phyloP scores from a whole-genome alignment of 2,113 vertebrate species.

The Ailuropoda melanoleuca region DNA sequence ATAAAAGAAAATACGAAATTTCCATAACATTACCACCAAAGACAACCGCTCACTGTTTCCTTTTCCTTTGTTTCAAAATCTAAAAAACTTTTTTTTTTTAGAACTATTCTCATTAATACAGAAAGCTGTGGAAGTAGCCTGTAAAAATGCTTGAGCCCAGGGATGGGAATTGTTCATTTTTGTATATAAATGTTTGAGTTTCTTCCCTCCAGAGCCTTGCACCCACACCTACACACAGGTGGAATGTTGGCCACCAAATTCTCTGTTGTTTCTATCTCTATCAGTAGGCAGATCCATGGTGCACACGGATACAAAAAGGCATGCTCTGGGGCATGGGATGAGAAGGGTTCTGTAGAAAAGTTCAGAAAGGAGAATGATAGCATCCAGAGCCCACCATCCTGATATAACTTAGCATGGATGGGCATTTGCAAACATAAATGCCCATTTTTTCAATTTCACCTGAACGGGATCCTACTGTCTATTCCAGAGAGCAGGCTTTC shows the following conservation, averaged over 20 bases:
- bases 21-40: not conserved
- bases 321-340: not conserved
- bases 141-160: not conserved
- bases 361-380: not conserved
- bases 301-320: not conserved
- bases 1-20: not conserved
- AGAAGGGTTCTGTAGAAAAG: not conserved
- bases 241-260: not conserved
- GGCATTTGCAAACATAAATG: not conserved
- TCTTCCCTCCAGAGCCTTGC: not conserved
- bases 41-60: not conserved
- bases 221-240: not conserved
- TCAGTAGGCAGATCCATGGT: fast-evolving
- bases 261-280: not conserved
- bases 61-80: not conserved
- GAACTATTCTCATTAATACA: not conserved
- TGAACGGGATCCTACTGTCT: not conserved
- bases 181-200: not conserved
- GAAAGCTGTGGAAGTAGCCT: not conserved
- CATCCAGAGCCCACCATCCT: not conserved
- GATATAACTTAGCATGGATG: not conserved
- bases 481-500: not conserved
- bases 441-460: not conserved
- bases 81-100: not conserved
- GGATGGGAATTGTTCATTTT: not conserved